Conservation (phyloP, 2,797 vertebrate genomes). For the Sebastes vulpes region DNA sequence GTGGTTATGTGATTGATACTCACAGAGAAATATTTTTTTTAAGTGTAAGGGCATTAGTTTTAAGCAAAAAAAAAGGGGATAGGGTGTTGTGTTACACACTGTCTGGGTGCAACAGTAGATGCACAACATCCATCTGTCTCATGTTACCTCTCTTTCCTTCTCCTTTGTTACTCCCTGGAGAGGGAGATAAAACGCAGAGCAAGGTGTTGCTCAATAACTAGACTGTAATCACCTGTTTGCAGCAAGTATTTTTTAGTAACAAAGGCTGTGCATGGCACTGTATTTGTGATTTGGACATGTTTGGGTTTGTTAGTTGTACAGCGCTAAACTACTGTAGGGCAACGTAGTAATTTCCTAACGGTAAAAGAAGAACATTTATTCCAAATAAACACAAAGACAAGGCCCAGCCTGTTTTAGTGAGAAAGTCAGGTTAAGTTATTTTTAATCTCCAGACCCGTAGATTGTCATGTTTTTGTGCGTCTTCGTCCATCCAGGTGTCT, state of each 20-base stretch:
- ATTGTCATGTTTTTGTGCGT: neutral
- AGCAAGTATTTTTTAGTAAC: constrained; percentile 29
- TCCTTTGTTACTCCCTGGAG: constrained; percentile 69
- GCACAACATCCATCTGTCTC: constrained; percentile 57
- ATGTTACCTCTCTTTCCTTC: constrained; percentile 64
- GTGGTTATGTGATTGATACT: constrained; percentile 24
- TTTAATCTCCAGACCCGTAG: neutral
- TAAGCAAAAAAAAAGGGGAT: neutral
- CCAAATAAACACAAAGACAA: neutral
- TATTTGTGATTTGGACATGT: constrained; percentile 13
- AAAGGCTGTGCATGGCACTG: neutral
- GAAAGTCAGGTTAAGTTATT: neutral
- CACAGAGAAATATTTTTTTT: constrained; percentile 5
- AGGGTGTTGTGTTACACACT: constrained; percentile 20
- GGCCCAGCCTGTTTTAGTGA: neutral
- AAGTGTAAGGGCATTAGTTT: constrained; percentile 1
- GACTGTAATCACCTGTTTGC: constrained; percentile 56
- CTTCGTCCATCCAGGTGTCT: neutral
- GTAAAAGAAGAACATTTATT: neutral
- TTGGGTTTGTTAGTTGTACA: constrained; percentile 16
- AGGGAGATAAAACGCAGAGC: constrained; percentile 22
- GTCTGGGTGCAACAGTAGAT: constrained; percentile 34
- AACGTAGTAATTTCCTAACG: neutral
- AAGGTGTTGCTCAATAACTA: constrained; percentile 66
- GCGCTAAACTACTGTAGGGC: neutral